A percentile compares a stretch with the other conserved stretches of the same genome.
phyloP scores from a whole-genome alignment of 2,113 vertebrate species.

The Stigmatopora argus region DNA sequence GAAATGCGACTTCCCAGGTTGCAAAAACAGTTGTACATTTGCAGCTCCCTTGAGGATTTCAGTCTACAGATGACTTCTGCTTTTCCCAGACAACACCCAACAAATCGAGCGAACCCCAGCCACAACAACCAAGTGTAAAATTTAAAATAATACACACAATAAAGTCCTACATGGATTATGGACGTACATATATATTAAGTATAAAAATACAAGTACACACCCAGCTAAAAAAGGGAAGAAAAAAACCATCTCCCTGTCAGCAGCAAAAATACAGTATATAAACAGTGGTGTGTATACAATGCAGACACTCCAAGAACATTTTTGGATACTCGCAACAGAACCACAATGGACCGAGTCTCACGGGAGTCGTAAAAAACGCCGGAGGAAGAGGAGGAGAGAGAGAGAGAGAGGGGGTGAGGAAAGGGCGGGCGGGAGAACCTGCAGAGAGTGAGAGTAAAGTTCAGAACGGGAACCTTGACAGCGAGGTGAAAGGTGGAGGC shows the following conservation, averaged over 20 bases:
- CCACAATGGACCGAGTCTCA: constrained; percentile 67
- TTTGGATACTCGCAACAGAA: constrained; percentile 50
- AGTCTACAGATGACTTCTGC: constrained; percentile 48
- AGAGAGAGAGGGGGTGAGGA: constrained; percentile 33
- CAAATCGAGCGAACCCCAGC: constrained; percentile 11
- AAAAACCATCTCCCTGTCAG: neutral
- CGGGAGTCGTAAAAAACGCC: constrained; percentile 62
- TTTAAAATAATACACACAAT: neutral
- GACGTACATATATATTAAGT: neutral
- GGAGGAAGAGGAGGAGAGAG: constrained; percentile 56
- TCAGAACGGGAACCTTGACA: constrained; percentile 45
- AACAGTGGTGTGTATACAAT: constrained; percentile 14
- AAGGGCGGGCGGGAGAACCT: constrained; percentile 27
- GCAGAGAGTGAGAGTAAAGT: constrained; percentile 38
- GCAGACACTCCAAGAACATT: constrained; percentile 56
- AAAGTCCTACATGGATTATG: neutral
- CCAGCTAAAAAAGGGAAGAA: neutral
- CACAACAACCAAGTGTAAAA: neutral
- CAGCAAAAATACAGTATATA: constrained; percentile 1
- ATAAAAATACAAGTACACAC: neutral
- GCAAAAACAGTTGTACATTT: constrained; percentile 60
- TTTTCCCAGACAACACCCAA: constrained; percentile 78
- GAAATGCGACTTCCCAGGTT: constrained; percentile 30
- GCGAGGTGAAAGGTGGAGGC: constrained; percentile 55
- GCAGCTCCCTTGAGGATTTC: constrained; percentile 54